Conservation (phyloP, 1,140 invertebrate species). For the Nasonia giraulti region DNA sequence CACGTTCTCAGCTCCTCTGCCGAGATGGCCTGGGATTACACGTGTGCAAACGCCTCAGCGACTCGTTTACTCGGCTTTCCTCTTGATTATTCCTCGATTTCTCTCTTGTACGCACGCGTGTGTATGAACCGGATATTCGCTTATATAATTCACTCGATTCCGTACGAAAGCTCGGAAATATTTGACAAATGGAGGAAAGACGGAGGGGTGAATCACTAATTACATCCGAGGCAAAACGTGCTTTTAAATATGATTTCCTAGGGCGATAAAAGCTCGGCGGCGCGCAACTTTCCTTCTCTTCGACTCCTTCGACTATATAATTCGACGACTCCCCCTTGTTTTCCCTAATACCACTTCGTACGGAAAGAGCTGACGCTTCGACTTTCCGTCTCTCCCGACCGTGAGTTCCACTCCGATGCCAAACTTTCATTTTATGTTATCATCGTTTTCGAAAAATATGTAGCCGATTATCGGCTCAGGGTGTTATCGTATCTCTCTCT, state of each 20-base stretch:
- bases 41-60: constrained; percentile 54
- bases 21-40: constrained; percentile 60
- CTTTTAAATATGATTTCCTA: constrained; percentile 65
- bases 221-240: constrained; percentile 55
- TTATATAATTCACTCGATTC: neutral
- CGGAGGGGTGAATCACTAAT: constrained; percentile 63
- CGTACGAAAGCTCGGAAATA: constrained; percentile 7
- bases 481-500: neutral
- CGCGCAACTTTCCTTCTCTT: constrained; percentile 43
- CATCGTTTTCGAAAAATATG: constrained; percentile 35
- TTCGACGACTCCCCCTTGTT: constrained; percentile 31
- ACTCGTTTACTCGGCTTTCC: constrained; percentile 48
- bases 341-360: neutral
- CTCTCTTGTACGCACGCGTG: neutral
- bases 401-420: neutral
- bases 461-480: neutral
- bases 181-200: neutral
- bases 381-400: constrained; percentile 33
- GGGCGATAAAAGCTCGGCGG: constrained; percentile 53
- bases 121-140: no score
- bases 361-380: constrained; percentile 47
- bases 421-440: constrained; percentile 39
- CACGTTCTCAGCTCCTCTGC: neutral
- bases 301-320: constrained; percentile 29
- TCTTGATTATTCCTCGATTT: constrained; percentile 27